A percentile compares a stretch with the other conserved stretches of the same genome.
phyloP scores from a whole-genome alignment of 2,113 vertebrate species.

The Strix uralensis region DNA sequence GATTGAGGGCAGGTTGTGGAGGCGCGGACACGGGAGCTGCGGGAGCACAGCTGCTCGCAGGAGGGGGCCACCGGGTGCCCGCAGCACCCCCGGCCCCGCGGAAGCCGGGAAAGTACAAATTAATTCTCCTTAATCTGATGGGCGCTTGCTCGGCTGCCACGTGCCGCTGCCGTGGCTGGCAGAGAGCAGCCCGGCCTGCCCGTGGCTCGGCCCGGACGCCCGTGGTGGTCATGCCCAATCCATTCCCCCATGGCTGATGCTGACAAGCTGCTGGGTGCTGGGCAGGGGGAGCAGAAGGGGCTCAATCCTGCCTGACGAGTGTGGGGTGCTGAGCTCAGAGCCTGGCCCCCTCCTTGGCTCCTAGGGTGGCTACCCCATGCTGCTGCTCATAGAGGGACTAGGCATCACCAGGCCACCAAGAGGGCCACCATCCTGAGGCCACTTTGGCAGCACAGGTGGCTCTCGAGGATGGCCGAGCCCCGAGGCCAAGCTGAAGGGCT shows the following conservation, averaged over 20 bases:
- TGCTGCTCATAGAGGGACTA: fast-evolving
- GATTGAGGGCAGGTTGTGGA: constrained; percentile 22
- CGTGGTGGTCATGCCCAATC: fast-evolving
- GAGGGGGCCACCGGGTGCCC: not conserved
- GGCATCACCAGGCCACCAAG: not conserved
- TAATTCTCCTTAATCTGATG: not conserved
- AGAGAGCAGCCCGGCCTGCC: not conserved
- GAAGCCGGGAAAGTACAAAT: not conserved
- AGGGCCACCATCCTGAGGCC: not conserved
- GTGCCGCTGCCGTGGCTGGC: fast-evolving
- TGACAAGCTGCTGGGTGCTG: not conserved
- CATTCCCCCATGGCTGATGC: fast-evolving
- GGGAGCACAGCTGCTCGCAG: not conserved
- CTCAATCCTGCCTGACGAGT: not conserved
- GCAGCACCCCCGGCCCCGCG: fast-evolving
- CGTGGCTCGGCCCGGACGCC: fast-evolving
- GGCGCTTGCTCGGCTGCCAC: not conserved
- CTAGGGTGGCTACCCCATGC: fast-evolving
- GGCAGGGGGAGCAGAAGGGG: not conserved
- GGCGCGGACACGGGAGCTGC: not conserved
- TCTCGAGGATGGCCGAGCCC: not conserved
- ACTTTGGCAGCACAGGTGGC: not conserved
- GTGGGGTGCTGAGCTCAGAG: not conserved
- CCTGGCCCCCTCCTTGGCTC: not conserved
- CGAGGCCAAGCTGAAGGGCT: not conserved